phyloP scores from a whole-genome alignment of 2,888 invertebrate species.

The Timandra comae region DNA sequence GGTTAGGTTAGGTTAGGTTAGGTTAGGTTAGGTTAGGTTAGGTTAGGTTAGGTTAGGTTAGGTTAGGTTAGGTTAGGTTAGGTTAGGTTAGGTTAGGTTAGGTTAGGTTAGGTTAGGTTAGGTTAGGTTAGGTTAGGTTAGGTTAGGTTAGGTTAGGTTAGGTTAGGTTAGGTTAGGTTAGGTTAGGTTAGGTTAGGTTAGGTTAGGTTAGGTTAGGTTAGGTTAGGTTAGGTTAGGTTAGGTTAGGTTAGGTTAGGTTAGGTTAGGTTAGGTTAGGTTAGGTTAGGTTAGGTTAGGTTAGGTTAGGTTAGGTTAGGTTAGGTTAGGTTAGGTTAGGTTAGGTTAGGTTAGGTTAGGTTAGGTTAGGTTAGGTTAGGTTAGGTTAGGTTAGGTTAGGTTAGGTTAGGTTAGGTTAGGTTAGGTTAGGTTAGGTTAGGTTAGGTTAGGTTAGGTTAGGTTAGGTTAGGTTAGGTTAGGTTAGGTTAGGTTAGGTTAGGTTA shows the following conservation, averaged over 20 bases:
- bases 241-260: conserved; percentile 7
- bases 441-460: conserved; percentile 7
- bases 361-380: conserved; percentile 6
- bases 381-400: conserved; percentile 7
- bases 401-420: conserved; percentile 7
- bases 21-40: conserved; percentile 8
- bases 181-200: conserved; percentile 7
- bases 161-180: conserved; percentile 5
- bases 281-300: conserved; percentile 7
- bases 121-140: conserved; percentile 9
- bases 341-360: conserved; percentile 6
- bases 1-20: conserved; percentile 7
- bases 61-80: conserved; percentile 8
- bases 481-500: conserved; percentile 9
- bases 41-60: conserved; percentile 8
- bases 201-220: conserved; percentile 6
- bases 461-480: conserved; percentile 8
- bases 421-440: conserved; percentile 7
- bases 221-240: conserved; percentile 7
- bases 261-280: conserved; percentile 7
- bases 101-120: conserved; percentile 7
- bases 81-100: conserved; percentile 8
- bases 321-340: conserved; percentile 6
- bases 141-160: conserved; percentile 7
- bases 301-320: conserved; percentile 7